phyloP scores from a whole-genome alignment of 1,140 invertebrate genomes.

The Apis laboriosa region DNA sequence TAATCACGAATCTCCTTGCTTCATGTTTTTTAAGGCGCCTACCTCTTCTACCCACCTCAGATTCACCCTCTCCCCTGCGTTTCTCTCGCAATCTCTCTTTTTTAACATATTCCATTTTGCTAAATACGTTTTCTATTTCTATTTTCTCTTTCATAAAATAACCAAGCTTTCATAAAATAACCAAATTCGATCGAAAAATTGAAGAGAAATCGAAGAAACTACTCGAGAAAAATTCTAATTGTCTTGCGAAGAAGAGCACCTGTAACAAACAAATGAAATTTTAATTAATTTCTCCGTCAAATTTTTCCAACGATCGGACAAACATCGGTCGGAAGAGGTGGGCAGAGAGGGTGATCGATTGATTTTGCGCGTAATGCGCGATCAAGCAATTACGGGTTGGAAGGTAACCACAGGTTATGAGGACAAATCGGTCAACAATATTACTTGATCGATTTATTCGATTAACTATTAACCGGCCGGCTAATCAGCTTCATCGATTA shows the following conservation, averaged over 20 bases:
- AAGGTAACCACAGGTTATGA: constrained; percentile 1
- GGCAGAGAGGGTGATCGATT: neutral
- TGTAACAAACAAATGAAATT: too few species aligned
- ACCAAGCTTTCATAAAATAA: too few species aligned
- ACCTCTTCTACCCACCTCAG: too few species aligned
- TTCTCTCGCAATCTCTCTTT: too few species aligned
- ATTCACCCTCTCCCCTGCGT: neutral
- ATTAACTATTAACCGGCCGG: constrained; percentile 32
- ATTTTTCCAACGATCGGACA: neutral
- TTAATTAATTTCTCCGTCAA: too few species aligned
- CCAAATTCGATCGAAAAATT: too few species aligned
- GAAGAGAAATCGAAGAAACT: too few species aligned
- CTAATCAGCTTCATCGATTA: constrained; percentile 44
- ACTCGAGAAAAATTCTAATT: too few species aligned
- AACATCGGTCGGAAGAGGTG: neutral
- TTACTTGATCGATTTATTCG: constrained; percentile 48
- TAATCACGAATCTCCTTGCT: neutral
- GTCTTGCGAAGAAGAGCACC: too few species aligned
- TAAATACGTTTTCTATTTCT: too few species aligned
- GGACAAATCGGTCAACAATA: constrained; percentile 31
- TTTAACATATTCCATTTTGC: neutral
- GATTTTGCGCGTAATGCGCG: neutral
- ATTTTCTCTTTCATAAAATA: too few species aligned
- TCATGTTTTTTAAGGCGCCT: neutral
- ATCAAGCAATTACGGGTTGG: constrained; percentile 32